A percentile compares a stretch with the other conserved stretches of the same genome.
phyloP scores from a whole-genome alignment of 2,797 vertebrate species.

The Acanthurus tractus region DNA sequence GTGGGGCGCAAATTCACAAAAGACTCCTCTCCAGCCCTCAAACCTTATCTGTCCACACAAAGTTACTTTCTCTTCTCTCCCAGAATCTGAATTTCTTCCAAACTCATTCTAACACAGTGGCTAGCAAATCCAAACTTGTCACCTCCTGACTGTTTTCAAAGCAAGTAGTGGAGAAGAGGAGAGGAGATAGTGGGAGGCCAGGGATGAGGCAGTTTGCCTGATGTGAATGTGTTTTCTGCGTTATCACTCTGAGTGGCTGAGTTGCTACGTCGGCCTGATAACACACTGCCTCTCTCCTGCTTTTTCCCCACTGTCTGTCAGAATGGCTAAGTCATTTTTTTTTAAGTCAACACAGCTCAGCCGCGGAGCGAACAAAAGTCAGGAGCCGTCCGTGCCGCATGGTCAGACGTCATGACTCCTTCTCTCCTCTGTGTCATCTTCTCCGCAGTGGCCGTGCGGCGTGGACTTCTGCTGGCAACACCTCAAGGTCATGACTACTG shows the following conservation, averaged over 20 bases:
- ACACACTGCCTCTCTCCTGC: constrained; percentile 44
- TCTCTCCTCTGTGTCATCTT: constrained; percentile 30
- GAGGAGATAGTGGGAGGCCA: constrained; percentile 63
- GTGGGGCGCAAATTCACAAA: constrained; percentile 41
- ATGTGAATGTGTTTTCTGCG: constrained; percentile 72
- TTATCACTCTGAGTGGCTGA: constrained; percentile 68
- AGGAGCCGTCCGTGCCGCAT: constrained; percentile 16
- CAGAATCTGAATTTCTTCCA: constrained; percentile 64
- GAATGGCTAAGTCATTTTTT: constrained; percentile 47
- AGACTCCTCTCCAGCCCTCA: constrained; percentile 47
- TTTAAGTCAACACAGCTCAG: constrained; percentile 57
- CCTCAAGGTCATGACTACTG: constrained; percentile 44
- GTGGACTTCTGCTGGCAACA: constrained; percentile 30
- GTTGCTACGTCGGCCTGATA: constrained; percentile 65
- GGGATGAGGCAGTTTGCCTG: constrained; percentile 65
- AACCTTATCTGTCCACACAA: constrained; percentile 68
- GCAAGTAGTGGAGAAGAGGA: constrained; percentile 33
- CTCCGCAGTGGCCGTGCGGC: constrained; percentile 1
- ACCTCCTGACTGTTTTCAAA: constrained; percentile 57
- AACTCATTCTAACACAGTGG: constrained; percentile 53
- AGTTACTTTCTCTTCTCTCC: constrained; percentile 51
- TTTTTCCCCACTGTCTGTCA: constrained; percentile 38
- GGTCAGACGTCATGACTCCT: constrained; percentile 47
- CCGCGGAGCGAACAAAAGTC: constrained; percentile 41
- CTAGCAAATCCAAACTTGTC: constrained; percentile 58